Base-by-base conservation (phyloP, 2,113 vertebrate species). In the Vulpes vulpes region DNA sequence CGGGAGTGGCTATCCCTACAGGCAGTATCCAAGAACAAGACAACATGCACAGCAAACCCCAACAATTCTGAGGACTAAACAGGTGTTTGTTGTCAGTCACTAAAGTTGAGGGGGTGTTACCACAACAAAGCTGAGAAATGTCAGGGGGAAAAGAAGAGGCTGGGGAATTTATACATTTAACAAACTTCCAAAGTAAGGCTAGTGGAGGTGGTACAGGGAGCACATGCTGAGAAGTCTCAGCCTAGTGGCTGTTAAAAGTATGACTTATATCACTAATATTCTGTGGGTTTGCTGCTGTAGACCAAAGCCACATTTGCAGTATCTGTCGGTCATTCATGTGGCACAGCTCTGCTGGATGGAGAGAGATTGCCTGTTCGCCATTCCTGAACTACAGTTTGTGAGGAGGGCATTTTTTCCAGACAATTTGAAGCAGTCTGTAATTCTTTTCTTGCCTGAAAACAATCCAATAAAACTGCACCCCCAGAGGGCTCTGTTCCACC, bases 371-470 rank as follows among this genome's bases (percentile, higher is more conserved):
- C 82, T 89, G n/a, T 6, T 82, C 59, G 60, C 15, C 35, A 11
- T 80, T 55, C n/a, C n/a, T 71, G 17, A 76, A 43, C 62, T 84
- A 69, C 20, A 32, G 57, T 90, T 83, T 92, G 57, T 60, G 53
- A 94, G 22, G 43, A 92, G 2, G 60, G 38, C 57, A 84, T 22
- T 32, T 93, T 93, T 94, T 71, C 85, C 65, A 94, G 69, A 84
- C 53, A 43, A 71, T 92, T 94, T 87, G 73, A 92, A 94, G 35
- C 83, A 87, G 22, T 81, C 27, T 96, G 32, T 57, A 94, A 60
- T 86, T 95, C 62, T 93, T 89, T 43, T 87, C 53, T 80, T 76
- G 49, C 64, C 59, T 71, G 64, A 92, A 95, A 96, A 88, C 49
- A 93, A 87, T 84, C 20, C 65, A 82, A 65, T 87, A 93, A 96